Evolutionary conservation across 2,113 vertebrate genomes (phyloP), one percentile per base, ranked within the genome.

Genomic region (Catharus minimus): DNA sequence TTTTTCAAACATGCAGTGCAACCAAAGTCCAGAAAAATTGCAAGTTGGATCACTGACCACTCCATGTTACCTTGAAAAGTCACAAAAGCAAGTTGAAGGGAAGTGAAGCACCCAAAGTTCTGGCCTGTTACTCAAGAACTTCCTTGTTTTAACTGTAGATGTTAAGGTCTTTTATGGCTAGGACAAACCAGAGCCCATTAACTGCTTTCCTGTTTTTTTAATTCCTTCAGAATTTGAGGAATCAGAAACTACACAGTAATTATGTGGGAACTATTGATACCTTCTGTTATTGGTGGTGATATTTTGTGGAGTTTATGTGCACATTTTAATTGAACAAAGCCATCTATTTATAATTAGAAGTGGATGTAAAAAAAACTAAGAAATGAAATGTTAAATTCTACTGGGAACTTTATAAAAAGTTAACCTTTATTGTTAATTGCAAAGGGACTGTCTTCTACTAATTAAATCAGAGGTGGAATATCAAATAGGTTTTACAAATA

Each of bases 401-500:
- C 43, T 44, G 64, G 41, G 66, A 95, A 84, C 94, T 87, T 89
- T 15, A 24, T 50, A 60, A 88, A 84, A 92, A 92, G 80, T 83
- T 94, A 41, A 77, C 89, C 86, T 96, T 96, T 89, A 90, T 85
- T 46, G 47, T 65, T 85, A 91, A 61, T 44, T 74, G 65, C 41
- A 72, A 72, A 57, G 75, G 82, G 86, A 92, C 89, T 92, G 67
- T 91, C 87, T 92, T 94, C 80, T 88, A 61, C 81, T 79, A 89
- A 90, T 95, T 87, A 88, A 92, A 95, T 82, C 43, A 93, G 90
- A 79, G 17, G 32, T 92, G 10, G 39, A 81, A 26, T 69, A 94
- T 86, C 73, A 90, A 88, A 94, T 92, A 55, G 68, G 4, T 75
- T 94, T 74, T 92, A 67, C 81, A 93, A 96, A 85, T 95, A 96